These are phyloP conservation scores for Phalanger gymnotis DNA, from an alignment of 2,797 vertebrate genomes.

Conservation along the genomic window DNA sequence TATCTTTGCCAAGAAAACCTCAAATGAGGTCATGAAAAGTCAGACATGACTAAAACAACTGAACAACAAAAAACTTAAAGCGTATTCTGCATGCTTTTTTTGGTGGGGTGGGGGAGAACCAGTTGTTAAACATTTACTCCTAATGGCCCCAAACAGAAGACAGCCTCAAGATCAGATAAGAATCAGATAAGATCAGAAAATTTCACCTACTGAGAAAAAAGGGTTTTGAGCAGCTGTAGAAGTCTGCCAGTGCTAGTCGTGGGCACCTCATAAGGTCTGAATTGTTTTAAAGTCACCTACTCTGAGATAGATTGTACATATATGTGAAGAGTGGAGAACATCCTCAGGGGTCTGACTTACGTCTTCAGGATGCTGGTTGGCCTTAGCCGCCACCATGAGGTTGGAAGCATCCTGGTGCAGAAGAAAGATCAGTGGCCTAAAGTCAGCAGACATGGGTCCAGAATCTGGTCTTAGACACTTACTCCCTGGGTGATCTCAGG, in stretches of 20 bases:
- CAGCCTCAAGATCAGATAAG: background rate
- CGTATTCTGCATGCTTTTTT: background rate
- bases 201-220: background rate
- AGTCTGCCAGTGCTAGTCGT: background rate
- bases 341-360: background rate
- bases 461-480: background rate
- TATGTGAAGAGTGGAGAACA: background rate
- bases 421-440: background rate
- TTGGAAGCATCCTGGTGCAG: background rate
- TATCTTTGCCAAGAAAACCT: background rate
- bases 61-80: background rate
- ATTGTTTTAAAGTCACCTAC: background rate
- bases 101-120: background rate
- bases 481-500: background rate
- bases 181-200: background rate
- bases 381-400: background rate
- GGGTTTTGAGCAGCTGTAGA: background rate
- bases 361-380: background rate
- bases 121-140: background rate
- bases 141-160: background rate
- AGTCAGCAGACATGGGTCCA: background rate
- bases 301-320: background rate
- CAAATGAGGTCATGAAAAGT: background rate
- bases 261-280: background rate
- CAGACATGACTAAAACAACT: background rate